phyloP scores from a whole-genome alignment of 2,113 vertebrate species.

The Pleuronectes platessa region DNA sequence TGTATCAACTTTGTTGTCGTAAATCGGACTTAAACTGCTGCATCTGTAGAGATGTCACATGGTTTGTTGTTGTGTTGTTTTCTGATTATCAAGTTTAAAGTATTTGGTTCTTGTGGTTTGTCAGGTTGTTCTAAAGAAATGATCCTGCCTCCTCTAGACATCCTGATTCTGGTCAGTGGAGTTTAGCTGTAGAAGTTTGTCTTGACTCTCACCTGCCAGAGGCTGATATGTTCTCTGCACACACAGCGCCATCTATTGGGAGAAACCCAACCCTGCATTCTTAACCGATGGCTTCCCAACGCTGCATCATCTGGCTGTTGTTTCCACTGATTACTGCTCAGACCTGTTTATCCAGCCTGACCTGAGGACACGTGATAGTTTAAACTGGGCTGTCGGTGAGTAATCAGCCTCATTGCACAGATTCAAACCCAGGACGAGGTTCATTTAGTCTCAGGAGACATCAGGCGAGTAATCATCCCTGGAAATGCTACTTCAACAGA shows the following conservation, averaged over 20 bases:
- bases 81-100: background rate
- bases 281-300: background rate
- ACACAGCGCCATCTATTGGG: conserved; percentile 70
- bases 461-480: conserved; percentile 38
- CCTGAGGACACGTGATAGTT: conserved; percentile 23
- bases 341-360: conserved; percentile 30
- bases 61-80: background rate
- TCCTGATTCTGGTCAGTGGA: background rate
- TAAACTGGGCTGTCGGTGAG: conserved; percentile 22
- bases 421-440: conserved; percentile 44
- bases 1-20: background rate
- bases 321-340: conserved; percentile 14
- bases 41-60: background rate
- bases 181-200: background rate
- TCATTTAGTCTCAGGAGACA: conserved; percentile 29
- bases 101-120: too few species aligned
- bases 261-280: background rate
- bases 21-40: background rate
- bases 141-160: background rate
- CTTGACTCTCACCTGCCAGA: conserved; percentile 8
- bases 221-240: background rate
- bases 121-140: too few species aligned
- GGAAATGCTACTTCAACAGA: conserved; percentile 63
- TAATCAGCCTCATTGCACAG: conserved; percentile 13
- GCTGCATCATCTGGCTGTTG: conserved; percentile 9